Conservation (phyloP, 2,888 invertebrate genomes). For the Tenthredo notha region DNA sequence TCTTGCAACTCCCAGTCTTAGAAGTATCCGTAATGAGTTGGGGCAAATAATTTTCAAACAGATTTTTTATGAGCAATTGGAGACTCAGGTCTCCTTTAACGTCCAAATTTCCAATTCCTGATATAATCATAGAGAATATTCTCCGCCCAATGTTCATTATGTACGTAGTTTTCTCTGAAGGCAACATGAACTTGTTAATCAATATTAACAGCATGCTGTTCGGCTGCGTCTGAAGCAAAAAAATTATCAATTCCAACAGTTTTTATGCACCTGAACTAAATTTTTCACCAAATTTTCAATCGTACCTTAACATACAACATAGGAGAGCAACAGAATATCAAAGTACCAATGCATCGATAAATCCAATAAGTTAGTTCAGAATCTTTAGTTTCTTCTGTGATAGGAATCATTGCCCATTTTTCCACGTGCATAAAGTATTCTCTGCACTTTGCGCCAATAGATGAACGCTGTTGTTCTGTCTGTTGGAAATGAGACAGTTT, state of each 20-base stretch:
- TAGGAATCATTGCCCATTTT: conserved; percentile 71
- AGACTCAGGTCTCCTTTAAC: conserved; percentile 69
- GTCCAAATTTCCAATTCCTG: conserved; percentile 71
- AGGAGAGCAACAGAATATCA: conserved; percentile 71
- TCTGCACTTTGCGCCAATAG: conserved; percentile 67
- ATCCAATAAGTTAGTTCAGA: conserved; percentile 69
- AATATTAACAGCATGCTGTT: conserved; percentile 69
- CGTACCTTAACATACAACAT: conserved; percentile 71
- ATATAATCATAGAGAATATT: conserved; percentile 73
- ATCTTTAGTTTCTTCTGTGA: conserved; percentile 71
- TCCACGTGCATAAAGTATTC: conserved; percentile 72
- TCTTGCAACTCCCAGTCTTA: conserved; percentile 62
- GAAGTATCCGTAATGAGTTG: conserved; percentile 67
- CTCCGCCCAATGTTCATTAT: conserved; percentile 67
- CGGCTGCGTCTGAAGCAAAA: conserved; percentile 69
- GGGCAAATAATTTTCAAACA: conserved; percentile 73
- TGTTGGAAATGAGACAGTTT: conserved; percentile 43
- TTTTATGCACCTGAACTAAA: not conserved
- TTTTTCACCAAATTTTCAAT: conserved; percentile 7
- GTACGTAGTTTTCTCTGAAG: conserved; percentile 67
- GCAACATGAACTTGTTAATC: conserved; percentile 69
- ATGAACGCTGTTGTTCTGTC: conserved; percentile 63
- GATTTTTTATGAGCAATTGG: conserved; percentile 69
- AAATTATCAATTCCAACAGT: not conserved
- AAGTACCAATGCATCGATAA: conserved; percentile 72